Percentiles rank a stretch among this genome's conserved stretches.
Conservation (phyloP, 1,140 invertebrate genomes). For the Lepidurus couesii region DNA sequence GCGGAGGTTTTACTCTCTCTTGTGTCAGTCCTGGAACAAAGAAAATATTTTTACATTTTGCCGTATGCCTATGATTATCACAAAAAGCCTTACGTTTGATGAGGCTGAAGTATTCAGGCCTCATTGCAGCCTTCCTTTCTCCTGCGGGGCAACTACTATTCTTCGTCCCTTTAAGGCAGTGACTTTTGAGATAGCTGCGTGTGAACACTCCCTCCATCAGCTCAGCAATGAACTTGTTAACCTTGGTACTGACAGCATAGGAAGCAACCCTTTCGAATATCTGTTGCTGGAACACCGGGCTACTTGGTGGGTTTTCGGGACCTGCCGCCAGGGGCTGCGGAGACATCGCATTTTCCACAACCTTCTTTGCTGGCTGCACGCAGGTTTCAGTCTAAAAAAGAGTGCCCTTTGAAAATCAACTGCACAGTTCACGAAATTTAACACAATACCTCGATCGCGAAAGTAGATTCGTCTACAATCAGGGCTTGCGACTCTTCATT, state of each 20-base stretch:
- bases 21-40: neutral
- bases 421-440: slow-evolving; percentile 6
- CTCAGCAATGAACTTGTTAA: neutral
- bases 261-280: neutral
- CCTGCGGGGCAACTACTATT: neutral
- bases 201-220: neutral
- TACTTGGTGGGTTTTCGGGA: slow-evolving; percentile 23
- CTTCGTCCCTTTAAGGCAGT: neutral
- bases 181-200: neutral
- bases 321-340: slow-evolving; percentile 23
- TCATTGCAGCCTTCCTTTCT: neutral
- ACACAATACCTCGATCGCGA: slow-evolving; percentile 4
- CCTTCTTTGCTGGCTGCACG: neutral
- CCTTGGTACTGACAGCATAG: neutral
- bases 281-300: slow-evolving; percentile 2
- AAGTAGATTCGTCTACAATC: slow-evolving; percentile 6
- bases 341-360: slow-evolving; percentile 5
- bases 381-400: neutral
- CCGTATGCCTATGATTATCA: neutral
- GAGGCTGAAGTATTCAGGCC: neutral
- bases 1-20: neutral
- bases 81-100: neutral
- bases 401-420: neutral
- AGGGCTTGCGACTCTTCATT: neutral
- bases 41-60: neutral